Base-by-base conservation (phyloP, 2,113 vertebrate species). In the Chloropsis cyanopogon region DNA sequence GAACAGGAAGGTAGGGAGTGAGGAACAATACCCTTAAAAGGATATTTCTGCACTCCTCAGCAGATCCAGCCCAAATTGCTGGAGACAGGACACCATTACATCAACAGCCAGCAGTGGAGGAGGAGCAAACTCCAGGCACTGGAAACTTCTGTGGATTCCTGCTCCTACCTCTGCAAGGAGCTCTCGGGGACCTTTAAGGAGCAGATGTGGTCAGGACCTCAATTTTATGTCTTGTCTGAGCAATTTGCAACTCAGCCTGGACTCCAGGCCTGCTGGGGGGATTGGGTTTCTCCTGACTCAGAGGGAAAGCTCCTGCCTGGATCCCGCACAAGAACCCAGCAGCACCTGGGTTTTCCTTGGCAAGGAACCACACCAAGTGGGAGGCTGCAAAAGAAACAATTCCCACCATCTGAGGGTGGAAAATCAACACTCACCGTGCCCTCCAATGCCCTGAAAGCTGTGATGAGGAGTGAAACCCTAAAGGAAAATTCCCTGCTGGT, bases 291-390 rank as follows among this genome's bases (percentile, higher is more conserved):
- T 92, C 85, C 88, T 92, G 88, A 94, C 93, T 97, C 93, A 92
- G 33, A 86, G 79, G 37, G 47, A 95, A 96, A 29, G 66, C 71
- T 96, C 82, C 92, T 59, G 85, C 88, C 59, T 92, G 93, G 93
- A 90, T 88, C 78, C 79, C 31, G 20, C 47, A 57, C 63, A 92
- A n/a, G 52, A 88, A 14, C 68, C 83, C 90, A 37, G 80, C 87
- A 92, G 90, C 95, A 97, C 95, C 93, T 96, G 96, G 90, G 76
- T 95, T 96, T 97, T 90, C 94, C 24, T 96, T 96, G 95, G 95
- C 93, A 93, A 44, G n/a, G 71, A 68, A 59, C 79, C 75, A 70
- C 88, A 16, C 24, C 75, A 56, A 88, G 90, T 90, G 90, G 71
- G 92, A 96, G 90, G 85, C 92, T 93, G 90, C 23, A 66, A 70